Percentiles rank a stretch among this genome's conserved stretches.
Evolutionary conservation across 2,113 vertebrate species (phyloP).

Genomic region (Isichthys henryi): DNA sequence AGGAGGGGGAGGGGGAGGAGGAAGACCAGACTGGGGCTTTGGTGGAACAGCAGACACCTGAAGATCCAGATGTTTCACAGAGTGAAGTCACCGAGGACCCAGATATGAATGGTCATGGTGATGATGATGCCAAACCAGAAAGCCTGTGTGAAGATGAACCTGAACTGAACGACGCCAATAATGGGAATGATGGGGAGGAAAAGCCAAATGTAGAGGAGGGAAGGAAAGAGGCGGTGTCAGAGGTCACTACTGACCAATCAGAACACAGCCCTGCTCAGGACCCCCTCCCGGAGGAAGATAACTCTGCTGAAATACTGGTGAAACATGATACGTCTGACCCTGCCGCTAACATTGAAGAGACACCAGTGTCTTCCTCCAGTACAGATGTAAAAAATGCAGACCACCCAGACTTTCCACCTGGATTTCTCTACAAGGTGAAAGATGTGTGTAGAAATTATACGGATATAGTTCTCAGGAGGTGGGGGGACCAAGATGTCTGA

Average conservation of each 20-base stretch:
- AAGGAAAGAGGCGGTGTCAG: not conserved
- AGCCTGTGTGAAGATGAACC: not conserved
- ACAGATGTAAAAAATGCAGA: not conserved
- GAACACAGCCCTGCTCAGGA: not conserved
- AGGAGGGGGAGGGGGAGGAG: not conserved
- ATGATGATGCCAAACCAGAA: not conserved
- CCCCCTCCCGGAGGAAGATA: not conserved
- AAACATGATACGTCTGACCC: not conserved
- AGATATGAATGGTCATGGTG: not conserved
- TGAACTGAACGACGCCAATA: not conserved
- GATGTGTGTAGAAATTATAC: not conserved
- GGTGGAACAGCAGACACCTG: constrained; percentile 22
- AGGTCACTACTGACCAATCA: not conserved
- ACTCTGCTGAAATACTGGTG: not conserved
- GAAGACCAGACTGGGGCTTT: not conserved
- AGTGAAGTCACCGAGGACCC: not conserved
- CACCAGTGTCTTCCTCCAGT: not conserved
- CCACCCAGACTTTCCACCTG: constrained; percentile 39
- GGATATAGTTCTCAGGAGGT: not conserved
- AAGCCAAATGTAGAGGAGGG: constrained; percentile 9
- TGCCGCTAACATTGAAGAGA: not conserved
- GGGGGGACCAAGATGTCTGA: not conserved
- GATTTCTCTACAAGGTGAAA: constrained; percentile 51
- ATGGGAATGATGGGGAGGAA: not conserved
- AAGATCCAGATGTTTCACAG: not conserved